These are phyloP conservation scores for Glaucidium brasilianum DNA, from an alignment of 2,113 vertebrate species.

Conservation along the genomic window DNA sequence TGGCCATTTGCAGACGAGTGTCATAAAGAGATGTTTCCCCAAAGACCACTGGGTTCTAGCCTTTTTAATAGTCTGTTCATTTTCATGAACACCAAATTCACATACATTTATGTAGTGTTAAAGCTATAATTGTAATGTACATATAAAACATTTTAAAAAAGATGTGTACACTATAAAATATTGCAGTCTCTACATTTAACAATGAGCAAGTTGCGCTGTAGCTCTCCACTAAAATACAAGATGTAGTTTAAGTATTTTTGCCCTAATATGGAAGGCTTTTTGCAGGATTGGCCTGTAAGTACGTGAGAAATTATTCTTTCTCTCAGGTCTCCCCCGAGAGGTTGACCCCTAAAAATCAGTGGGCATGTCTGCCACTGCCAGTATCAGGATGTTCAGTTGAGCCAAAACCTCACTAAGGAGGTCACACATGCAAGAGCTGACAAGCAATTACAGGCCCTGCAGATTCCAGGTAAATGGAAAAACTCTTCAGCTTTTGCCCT, in stretches of 20 bases:
- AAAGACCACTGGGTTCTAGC: background rate
- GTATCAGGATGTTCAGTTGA: background rate
- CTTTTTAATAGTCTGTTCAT: background rate
- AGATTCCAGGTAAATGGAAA: background rate
- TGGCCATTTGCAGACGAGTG: background rate
- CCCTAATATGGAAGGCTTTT: background rate
- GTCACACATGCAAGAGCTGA: background rate
- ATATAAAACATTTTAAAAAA: background rate
- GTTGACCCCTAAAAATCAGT: background rate
- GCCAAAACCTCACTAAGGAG: background rate
- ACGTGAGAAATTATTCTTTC: background rate
- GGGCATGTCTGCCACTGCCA: background rate
- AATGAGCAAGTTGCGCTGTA: background rate
- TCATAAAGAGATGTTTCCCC: background rate
- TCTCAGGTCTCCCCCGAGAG: background rate
- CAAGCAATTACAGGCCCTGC: background rate
- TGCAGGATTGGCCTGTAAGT: background rate
- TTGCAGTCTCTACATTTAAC: background rate
- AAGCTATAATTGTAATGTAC: background rate
- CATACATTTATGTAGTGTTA: background rate
- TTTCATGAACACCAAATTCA: background rate
- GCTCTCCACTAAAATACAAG: background rate
- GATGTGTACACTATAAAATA: background rate
- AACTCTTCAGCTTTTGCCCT: background rate
- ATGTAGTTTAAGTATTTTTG: background rate